phyloP scores from a whole-genome alignment of 2,113 vertebrate genomes.

The pig (Sus scrofa) region DNA sequence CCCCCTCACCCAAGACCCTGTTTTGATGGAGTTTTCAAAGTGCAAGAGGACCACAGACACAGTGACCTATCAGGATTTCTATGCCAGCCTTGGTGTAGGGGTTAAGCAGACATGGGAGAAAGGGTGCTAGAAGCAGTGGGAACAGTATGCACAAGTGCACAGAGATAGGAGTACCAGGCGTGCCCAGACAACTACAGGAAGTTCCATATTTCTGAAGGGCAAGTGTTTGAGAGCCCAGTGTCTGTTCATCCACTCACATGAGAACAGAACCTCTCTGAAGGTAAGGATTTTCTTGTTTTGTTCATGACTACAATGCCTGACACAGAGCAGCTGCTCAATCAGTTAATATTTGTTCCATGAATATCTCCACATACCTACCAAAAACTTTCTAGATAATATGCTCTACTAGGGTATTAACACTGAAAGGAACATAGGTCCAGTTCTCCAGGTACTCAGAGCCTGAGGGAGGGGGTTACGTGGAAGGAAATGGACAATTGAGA shows the following conservation, averaged over 20 bases:
- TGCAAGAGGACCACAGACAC: not conserved
- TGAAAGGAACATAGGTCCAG: not conserved
- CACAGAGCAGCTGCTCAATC: not conserved
- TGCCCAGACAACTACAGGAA: too few relatives aligned
- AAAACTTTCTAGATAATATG: not conserved
- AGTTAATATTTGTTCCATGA: not conserved
- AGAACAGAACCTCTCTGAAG: not conserved
- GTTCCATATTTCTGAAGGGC: accelerated
- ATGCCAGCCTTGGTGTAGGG: not conserved
- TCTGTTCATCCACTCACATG: accelerated
- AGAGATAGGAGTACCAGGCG: accelerated
- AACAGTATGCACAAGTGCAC: accelerated
- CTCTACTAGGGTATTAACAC: not conserved
- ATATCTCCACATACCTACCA: not conserved
- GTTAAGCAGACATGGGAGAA: not conserved
- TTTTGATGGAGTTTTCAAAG: not conserved
- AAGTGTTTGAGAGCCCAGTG: accelerated
- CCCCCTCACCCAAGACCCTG: not conserved
- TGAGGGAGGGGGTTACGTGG: not conserved
- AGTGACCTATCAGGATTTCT: too few relatives aligned
- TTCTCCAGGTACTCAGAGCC: not conserved
- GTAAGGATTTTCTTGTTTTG: not conserved
- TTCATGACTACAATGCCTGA: not conserved
- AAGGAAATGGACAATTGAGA: accelerated
- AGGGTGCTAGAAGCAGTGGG: accelerated